phyloP scores from a whole-genome alignment of 2,797 vertebrate species.

The Notoglanidium macrostoma region DNA sequence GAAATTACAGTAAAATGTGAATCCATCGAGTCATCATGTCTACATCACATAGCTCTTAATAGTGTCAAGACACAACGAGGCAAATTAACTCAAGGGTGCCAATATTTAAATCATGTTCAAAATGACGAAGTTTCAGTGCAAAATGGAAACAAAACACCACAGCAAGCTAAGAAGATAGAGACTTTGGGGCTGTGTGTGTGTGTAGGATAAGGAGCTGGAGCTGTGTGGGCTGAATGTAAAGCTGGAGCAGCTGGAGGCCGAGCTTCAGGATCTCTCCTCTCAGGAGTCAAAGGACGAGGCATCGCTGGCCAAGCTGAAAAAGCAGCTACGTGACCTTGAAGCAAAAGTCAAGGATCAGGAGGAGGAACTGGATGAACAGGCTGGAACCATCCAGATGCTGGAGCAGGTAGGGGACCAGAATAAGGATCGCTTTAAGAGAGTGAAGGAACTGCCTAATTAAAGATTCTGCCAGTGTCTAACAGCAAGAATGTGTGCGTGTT shows the following conservation, averaged over 20 bases:
- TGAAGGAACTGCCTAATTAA: neutral
- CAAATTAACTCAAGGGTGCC: neutral
- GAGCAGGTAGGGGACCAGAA: constrained; percentile 83
- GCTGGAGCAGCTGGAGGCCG: constrained; percentile 84
- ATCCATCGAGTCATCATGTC: neutral
- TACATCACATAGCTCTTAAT: neutral
- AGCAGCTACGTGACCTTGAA: constrained; percentile 92
- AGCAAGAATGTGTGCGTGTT: neutral
- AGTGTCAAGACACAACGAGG: neutral
- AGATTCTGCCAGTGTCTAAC: neutral
- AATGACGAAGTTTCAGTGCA: neutral
- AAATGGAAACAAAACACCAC: neutral
- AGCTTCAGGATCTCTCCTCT: constrained; percentile 85
- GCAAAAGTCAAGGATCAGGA: constrained; percentile 97
- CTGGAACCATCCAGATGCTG: constrained; percentile 94
- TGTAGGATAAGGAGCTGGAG: constrained; percentile 73
- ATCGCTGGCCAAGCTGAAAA: constrained; percentile 85
- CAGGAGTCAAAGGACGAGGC: constrained; percentile 88
- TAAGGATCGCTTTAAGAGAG: neutral
- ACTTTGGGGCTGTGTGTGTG: constrained; percentile 18
- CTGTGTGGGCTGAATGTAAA: constrained; percentile 80
- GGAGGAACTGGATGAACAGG: constrained; percentile 97
- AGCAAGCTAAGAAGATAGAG: neutral
- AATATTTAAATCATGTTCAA: neutral
- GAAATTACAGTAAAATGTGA: neutral